Percentiles rank a stretch among this genome's conserved stretches.
phyloP scores from a whole-genome alignment of 2,113 vertebrate genomes.

The Anseranas semipalmata region DNA sequence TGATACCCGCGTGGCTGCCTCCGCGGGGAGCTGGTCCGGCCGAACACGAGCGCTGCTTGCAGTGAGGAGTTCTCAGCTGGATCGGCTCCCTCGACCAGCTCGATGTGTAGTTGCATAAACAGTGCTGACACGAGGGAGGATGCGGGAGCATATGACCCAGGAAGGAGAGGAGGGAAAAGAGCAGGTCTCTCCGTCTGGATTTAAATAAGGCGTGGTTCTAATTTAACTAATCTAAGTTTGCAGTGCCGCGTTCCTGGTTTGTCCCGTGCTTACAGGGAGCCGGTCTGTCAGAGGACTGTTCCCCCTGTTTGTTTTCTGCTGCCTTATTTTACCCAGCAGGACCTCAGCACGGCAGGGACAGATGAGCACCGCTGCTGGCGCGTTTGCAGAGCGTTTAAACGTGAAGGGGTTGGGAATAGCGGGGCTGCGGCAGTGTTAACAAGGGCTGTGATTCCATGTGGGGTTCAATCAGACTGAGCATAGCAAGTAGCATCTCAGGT shows the following conservation, averaged over 20 bases:
- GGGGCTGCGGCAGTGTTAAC: neutral
- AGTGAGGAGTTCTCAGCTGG: neutral
- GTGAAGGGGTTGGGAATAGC: rapidly evolving
- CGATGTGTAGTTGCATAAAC: neutral
- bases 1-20: neutral
- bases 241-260: rapidly evolving
- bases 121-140: rapidly evolving
- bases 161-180: neutral
- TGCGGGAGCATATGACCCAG: rapidly evolving
- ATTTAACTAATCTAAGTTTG: rapidly evolving
- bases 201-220: neutral
- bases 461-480: neutral
- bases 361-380: rapidly evolving
- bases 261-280: neutral
- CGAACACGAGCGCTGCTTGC: neutral
- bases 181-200: neutral
- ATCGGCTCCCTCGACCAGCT: neutral
- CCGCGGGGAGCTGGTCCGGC: neutral
- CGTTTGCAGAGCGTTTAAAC: rapidly evolving
- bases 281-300: rapidly evolving
- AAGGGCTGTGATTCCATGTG: rapidly evolving
- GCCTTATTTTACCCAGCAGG: neutral
- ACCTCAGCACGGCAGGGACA: neutral
- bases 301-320: no score
- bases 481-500: neutral